Base-by-base conservation (phyloP, 1,140 invertebrate genomes). In the Mesaphorura yosii region DNA sequence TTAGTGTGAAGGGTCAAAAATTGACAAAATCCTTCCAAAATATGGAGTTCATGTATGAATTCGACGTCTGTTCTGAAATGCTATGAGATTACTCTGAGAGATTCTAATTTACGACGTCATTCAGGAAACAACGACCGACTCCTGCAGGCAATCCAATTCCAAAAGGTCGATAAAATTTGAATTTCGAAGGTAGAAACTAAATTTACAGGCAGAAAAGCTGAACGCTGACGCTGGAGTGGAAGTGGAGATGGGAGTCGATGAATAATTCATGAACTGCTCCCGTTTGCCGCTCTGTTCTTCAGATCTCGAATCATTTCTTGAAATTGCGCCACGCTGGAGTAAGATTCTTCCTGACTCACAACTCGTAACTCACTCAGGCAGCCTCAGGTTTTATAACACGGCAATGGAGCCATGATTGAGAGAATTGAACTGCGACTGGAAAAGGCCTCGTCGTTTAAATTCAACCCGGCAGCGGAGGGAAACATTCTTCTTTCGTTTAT, bases 401-500 rank as follows among this genome's bases (percentile, higher is more conserved):
- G 12, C 12, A 37, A 37, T 37, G 12, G 12, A 12, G 12, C 12
- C 12, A 37, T 12, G 17, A 12, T 17, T 37, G 12, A 12, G 34
- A 37, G 12, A 12, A 12, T 37, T 37, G 12, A 37, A 37, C 17
- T 37, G 12, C 12, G 34, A 37, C 12, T 37, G 12, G 34, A 12
- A 12, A 37, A 12, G 12, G 12, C 17, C 17, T 37, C 17, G 12
- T 37, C 17, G 12, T 37, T 37, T 12, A 37, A 37, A 37, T 12
- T 37, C 17, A 12, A 12, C 17, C 12, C 12, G 34, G 12, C 17
- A 17, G 17, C 17, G 12, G 45, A 47, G 45, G 45, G 14, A 26
- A 28, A 7, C 12, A 10, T 23, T 20, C 23, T 28, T 17, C 54
- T 38, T 58, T 58, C 49, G 45, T 53, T 22, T 29, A 40, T 45